Evolutionary conservation across 2,888 invertebrate species (phyloP).

Genomic region (Altica lythri): DNA sequence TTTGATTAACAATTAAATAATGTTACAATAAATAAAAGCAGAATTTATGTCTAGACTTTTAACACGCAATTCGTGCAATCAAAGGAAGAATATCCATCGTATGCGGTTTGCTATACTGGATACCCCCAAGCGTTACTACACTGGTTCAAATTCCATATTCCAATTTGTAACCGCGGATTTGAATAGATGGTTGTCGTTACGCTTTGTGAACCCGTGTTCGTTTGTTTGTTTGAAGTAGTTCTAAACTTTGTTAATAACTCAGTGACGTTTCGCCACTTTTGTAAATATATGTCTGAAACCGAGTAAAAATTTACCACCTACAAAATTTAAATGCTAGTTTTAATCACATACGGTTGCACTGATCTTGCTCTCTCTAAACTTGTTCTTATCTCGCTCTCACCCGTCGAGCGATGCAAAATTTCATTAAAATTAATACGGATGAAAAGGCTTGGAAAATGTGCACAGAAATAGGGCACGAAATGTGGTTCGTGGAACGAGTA

Average conservation of each 20-base stretch:
- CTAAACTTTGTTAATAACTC: constrained; percentile 29
- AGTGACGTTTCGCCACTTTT: constrained; percentile 20
- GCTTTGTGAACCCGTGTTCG: constrained; percentile 19
- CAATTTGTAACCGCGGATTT: constrained; percentile 21
- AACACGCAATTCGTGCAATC: no score
- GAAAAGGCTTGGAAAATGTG: neutral
- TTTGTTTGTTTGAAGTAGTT: constrained; percentile 25
- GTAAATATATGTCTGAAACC: constrained; percentile 26
- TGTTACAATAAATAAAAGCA: no score
- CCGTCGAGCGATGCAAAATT: no score
- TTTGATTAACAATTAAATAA: no score
- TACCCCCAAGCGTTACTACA: no score
- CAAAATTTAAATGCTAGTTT: constrained; percentile 14
- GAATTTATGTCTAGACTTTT: no score
- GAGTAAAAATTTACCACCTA: constrained; percentile 20
- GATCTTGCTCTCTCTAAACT: no score
- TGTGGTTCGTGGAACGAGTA: no score
- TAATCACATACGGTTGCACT: no score
- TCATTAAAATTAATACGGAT: constrained; percentile 1
- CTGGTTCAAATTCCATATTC: constrained; percentile 9
- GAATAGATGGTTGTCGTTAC: constrained; percentile 23
- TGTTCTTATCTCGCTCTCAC: no score
- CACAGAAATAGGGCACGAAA: neutral
- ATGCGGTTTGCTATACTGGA: no score
- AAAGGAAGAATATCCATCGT: no score